These are phyloP conservation scores for Watsonalla binaria DNA, from an alignment of 2,888 invertebrate species.

Conservation along the genomic window DNA sequence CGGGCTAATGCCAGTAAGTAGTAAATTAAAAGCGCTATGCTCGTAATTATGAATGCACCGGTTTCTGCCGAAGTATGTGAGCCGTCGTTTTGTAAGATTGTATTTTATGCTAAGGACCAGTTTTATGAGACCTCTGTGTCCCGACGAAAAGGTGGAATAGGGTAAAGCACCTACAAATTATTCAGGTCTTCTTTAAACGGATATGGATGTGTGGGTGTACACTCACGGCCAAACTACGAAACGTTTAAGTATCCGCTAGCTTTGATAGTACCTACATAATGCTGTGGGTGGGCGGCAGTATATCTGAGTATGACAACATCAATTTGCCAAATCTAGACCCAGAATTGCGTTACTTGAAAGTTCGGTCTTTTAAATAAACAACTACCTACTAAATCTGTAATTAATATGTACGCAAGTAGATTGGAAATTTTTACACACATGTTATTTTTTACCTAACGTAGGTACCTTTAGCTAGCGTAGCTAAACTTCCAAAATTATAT, in stretches of 20 bases:
- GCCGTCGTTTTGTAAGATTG: no score
- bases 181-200: constrained; percentile 32
- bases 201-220: constrained; percentile 50
- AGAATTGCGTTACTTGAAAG: constrained; percentile 10
- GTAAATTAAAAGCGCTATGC: no score
- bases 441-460: no score
- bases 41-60: no score
- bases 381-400: no score
- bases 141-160: constrained; percentile 3
- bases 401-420: no score
- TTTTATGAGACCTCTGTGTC: constrained; percentile 6
- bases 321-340: constrained; percentile 24
- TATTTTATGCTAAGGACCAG: background rate
- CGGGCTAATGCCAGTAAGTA: no score
- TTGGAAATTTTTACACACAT: no score
- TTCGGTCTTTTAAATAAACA: no score
- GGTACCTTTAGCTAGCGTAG: no score
- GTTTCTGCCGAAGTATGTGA: no score
- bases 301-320: constrained; percentile 32
- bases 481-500: no score
- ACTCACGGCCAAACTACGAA: constrained; percentile 55
- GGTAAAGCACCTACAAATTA: constrained; percentile 14
- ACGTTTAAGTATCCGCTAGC: constrained; percentile 24
- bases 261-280: constrained; percentile 17
- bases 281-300: constrained; percentile 42